These are phyloP conservation scores for Leistus spinibarbis DNA, from an alignment of 2,888 invertebrate species.

Conservation along the genomic window DNA sequence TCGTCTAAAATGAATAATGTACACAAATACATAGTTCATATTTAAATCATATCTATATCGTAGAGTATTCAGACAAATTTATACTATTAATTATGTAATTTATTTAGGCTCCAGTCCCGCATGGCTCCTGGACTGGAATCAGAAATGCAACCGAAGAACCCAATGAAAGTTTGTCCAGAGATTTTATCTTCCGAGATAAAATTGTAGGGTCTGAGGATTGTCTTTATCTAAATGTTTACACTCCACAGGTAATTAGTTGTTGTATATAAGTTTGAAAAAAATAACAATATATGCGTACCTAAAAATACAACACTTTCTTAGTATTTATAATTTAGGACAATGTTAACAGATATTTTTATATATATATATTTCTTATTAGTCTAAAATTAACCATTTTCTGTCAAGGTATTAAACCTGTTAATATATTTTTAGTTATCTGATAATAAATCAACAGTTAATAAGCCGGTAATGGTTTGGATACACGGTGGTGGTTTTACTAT, in stretches of 20 bases:
- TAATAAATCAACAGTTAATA: slow-evolving; percentile 39
- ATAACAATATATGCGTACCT: background rate
- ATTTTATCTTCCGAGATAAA: slow-evolving; percentile 42
- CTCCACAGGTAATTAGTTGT: slow-evolving; percentile 42
- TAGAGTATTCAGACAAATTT: too few species aligned
- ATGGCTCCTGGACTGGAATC: slow-evolving; percentile 46
- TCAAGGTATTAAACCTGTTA: background rate
- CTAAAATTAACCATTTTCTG: background rate
- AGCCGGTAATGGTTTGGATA: slow-evolving; percentile 40
- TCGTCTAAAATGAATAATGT: too few species aligned
- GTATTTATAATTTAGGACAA: too few species aligned
- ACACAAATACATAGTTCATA: too few species aligned
- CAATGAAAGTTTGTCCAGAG: slow-evolving; percentile 44
- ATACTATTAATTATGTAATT: background rate
- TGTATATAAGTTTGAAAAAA: background rate
- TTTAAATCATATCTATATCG: too few species aligned
- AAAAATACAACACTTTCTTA: too few species aligned
- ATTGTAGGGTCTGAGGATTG: slow-evolving; percentile 49
- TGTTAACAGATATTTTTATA: too few species aligned
- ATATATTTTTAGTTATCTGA: background rate
- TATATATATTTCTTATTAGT: too few species aligned
- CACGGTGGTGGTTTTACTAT: slow-evolving; percentile 40
- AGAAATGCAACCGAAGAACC: slow-evolving; percentile 47
- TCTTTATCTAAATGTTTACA: slow-evolving; percentile 49
- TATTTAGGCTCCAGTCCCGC: slow-evolving; percentile 46